Evolutionary conservation across 2,888 invertebrate genomes (phyloP).

Genomic region (Caenorhabditis uteleia): DNA sequence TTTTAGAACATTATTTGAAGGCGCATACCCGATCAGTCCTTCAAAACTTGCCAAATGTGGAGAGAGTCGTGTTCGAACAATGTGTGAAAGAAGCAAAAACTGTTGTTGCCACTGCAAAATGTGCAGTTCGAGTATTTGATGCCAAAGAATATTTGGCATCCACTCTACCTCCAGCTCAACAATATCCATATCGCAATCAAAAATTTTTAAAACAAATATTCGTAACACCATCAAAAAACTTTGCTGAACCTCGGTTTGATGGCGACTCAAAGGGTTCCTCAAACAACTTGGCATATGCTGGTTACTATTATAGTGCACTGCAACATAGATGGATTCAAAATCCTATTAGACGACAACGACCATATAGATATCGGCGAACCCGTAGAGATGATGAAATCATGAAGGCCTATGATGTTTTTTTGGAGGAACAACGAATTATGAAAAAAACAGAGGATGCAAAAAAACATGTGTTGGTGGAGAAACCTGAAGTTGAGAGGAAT

Average conservation of each 20-base stretch:
- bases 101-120: slow-evolving; percentile 53
- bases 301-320: slow-evolving; percentile 24
- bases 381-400: slow-evolving; percentile 30
- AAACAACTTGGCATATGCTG: no score
- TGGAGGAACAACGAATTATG: slow-evolving; percentile 37
- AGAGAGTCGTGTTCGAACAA: slow-evolving; percentile 55
- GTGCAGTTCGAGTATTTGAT: slow-evolving; percentile 48
- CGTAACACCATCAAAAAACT: slow-evolving; percentile 19
- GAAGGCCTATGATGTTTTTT: slow-evolving; percentile 43
- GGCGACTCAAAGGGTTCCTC: neutral
- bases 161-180: slow-evolving; percentile 6
- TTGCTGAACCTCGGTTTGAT: slow-evolving; percentile 9
- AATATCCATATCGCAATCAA: slow-evolving; percentile 10
- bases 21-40: slow-evolving; percentile 42
- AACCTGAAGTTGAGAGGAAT: slow-evolving; percentile 13
- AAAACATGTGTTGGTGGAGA: neutral
- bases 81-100: slow-evolving; percentile 52
- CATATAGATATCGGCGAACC: slow-evolving; percentile 1
- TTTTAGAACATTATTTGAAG: slow-evolving; percentile 22
- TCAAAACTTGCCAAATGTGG: slow-evolving; percentile 41
- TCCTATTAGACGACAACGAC: slow-evolving; percentile 40
- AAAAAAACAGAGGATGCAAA: slow-evolving; percentile 30
- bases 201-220: slow-evolving; percentile 28
- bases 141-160: slow-evolving; percentile 24
- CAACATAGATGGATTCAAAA: slow-evolving; percentile 34